A percentile compares a stretch with the other conserved stretches of the same genome.
Conservation (phyloP, 2,113 vertebrate species). For the Hystrix brachyura region DNA sequence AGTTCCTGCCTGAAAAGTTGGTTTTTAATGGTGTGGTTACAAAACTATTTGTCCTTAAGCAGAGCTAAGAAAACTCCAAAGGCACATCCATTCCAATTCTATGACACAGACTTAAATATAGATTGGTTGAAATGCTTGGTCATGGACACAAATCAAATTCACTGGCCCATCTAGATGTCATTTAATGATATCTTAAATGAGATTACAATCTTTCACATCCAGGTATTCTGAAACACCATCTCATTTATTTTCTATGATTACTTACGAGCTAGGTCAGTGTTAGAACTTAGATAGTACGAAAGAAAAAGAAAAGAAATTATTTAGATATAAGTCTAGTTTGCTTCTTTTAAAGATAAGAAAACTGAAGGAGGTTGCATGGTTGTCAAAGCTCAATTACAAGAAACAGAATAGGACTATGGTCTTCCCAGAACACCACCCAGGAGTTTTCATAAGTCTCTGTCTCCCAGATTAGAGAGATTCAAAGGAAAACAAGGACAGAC, state of each 20-base stretch:
- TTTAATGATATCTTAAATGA: not conserved
- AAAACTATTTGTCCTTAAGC: conserved; percentile 70
- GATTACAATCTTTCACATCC: not conserved
- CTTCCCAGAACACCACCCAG: not conserved
- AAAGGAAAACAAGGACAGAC: not conserved
- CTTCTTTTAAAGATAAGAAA: conserved; percentile 6
- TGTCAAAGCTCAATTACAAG: not conserved
- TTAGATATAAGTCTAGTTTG: not conserved
- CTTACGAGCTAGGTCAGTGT: not conserved
- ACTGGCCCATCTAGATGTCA: not conserved
- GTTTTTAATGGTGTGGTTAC: conserved; percentile 59
- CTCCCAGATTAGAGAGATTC: not conserved
- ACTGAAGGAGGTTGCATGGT: not conserved
- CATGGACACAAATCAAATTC: not conserved
- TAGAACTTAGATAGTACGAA: not conserved
- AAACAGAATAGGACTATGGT: not conserved
- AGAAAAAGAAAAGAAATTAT: not conserved
- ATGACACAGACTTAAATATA: conserved; percentile 53
- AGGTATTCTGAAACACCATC: not conserved
- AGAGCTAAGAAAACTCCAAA: conserved; percentile 56
- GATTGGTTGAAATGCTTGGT: not conserved
- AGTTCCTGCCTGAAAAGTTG: not conserved
- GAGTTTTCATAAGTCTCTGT: not conserved
- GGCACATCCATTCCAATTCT: conserved; percentile 28
- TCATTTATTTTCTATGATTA: not conserved